phyloP scores from a whole-genome alignment of 2,888 invertebrate genomes.

The Agelastica alni region DNA sequence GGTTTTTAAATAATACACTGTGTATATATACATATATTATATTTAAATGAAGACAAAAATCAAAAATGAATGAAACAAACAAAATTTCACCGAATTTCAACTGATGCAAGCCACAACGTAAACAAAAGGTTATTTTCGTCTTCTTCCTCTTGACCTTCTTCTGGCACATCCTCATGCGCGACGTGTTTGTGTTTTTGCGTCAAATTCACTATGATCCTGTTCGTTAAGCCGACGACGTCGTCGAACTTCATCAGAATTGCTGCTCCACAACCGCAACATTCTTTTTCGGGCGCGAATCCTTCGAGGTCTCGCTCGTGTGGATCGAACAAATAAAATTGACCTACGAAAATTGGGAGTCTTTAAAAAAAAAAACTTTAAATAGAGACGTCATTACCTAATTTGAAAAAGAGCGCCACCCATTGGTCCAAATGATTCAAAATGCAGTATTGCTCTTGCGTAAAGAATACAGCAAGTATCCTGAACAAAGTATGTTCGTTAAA shows the following conservation, averaged over 20 bases:
- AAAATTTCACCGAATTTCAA: slow-evolving; percentile 24
- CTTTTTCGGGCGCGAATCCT: slow-evolving; percentile 45
- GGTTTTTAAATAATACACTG: background rate
- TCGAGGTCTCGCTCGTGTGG: slow-evolving; percentile 62
- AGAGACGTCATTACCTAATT: slow-evolving; percentile 47
- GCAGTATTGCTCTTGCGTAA: slow-evolving; percentile 61
- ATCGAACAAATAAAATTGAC: slow-evolving; percentile 66
- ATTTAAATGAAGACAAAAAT: background rate
- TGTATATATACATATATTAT: background rate
- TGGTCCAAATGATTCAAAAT: slow-evolving; percentile 61
- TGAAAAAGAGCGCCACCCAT: slow-evolving; percentile 62
- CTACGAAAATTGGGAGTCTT: too few relatives aligned
- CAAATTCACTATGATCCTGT: slow-evolving; percentile 41
- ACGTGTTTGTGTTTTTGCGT: background rate
- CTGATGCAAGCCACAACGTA: slow-evolving; percentile 38
- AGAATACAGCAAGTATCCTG: slow-evolving; percentile 61
- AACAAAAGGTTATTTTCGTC: slow-evolving; percentile 27
- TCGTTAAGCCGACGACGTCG: slow-evolving; percentile 32
- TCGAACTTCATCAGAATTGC: slow-evolving; percentile 42
- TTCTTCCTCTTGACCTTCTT: background rate
- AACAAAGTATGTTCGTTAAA: slow-evolving; percentile 40
- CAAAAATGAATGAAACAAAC: background rate
- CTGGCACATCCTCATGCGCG: background rate
- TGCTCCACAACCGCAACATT: slow-evolving; percentile 29
- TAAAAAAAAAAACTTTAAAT: too few relatives aligned